Percentiles rank a stretch among this genome's conserved stretches.
Conservation (phyloP, 2,888 invertebrate genomes). For the Amiota communis region DNA sequence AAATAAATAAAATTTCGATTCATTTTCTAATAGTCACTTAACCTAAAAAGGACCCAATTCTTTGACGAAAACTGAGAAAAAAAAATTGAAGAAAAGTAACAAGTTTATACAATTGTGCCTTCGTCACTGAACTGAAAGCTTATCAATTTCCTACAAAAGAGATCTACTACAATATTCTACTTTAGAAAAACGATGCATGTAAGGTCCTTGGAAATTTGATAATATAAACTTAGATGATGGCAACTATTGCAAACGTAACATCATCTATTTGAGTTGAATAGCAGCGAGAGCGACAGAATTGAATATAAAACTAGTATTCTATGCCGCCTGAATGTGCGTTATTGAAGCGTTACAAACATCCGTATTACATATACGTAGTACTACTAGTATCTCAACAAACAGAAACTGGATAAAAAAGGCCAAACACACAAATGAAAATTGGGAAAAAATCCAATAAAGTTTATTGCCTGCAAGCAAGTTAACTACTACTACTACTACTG, state of each 20-base stretch:
- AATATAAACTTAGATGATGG: neutral
- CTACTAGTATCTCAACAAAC: neutral
- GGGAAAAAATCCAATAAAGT: slow-evolving; percentile 48
- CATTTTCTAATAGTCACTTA: neutral
- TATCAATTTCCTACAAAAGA: neutral
- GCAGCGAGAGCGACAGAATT: too few relatives aligned
- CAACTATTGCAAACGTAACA: slow-evolving; percentile 2
- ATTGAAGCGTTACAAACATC: slow-evolving; percentile 12
- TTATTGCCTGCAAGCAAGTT: slow-evolving; percentile 49
- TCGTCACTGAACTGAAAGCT: neutral
- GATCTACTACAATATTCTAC: neutral
- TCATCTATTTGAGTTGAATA: too few relatives aligned
- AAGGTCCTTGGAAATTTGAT: neutral
- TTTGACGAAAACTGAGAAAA: neutral
- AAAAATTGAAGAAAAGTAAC: slow-evolving; percentile 1
- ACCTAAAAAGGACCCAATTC: neutral
- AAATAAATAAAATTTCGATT: too few relatives aligned
- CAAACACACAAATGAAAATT: slow-evolving; percentile 13
- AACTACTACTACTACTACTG: too few relatives aligned
- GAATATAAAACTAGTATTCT: too few relatives aligned
- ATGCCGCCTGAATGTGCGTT: slow-evolving; percentile 8
- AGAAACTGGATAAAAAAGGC: slow-evolving; percentile 33
- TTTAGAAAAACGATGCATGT: neutral
- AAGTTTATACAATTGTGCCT: neutral
- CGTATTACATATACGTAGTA: slow-evolving; percentile 1